Conservation (phyloP, 2,113 vertebrate genomes). For the Sphyrna mokarran region DNA sequence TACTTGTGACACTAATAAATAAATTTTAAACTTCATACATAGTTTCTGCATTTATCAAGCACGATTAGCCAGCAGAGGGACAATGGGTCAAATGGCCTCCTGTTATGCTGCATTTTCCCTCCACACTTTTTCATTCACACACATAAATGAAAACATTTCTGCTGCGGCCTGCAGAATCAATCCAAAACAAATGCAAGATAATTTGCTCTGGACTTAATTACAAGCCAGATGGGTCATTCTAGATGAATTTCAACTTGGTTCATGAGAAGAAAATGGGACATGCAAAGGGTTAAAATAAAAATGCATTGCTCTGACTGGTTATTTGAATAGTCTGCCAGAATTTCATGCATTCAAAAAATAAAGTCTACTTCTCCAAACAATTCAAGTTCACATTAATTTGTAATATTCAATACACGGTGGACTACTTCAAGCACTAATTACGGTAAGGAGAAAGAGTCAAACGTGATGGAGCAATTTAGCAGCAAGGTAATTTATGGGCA, state of each 20-base stretch:
- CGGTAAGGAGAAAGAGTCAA: neutral
- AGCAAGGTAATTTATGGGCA: neutral
- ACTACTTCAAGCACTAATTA: neutral
- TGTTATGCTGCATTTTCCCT: no score
- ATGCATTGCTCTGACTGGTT: neutral
- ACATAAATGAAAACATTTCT: neutral
- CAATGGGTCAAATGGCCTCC: neutral
- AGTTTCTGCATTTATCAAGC: neutral
- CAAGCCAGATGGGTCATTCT: neutral
- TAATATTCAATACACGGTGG: neutral
- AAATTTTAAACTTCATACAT: neutral
- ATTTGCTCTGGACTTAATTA: neutral
- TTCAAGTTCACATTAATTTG: neutral
- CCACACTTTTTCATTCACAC: neutral
- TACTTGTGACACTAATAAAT: no score
- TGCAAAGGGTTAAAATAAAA: neutral
- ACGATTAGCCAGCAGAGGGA: neutral
- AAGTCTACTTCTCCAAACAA: neutral
- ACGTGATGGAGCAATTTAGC: neutral
- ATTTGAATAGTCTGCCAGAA: neutral
- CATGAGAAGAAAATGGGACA: neutral
- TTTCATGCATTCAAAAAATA: neutral
- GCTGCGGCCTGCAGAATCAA: neutral
- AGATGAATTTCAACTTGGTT: neutral
- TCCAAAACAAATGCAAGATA: neutral